phyloP scores from a whole-genome alignment of 2,113 vertebrate species.

The Erpornis zantholeuca region DNA sequence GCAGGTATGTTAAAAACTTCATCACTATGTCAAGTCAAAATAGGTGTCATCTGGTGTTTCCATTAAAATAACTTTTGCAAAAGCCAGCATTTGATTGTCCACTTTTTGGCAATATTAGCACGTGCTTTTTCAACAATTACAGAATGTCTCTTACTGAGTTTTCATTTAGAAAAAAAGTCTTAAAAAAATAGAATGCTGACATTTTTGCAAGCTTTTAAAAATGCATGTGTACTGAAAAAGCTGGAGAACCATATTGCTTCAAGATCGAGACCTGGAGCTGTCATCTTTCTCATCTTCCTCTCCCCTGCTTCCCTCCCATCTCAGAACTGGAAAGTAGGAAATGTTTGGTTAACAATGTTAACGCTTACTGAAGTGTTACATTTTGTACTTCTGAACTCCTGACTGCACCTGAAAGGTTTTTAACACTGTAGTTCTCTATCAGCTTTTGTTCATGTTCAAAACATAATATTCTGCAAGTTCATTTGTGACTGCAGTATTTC shows the following conservation, averaged over 20 bases:
- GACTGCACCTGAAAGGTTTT: accelerated
- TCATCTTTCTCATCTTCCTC: background rate
- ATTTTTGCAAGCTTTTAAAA: background rate
- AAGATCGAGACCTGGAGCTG: background rate
- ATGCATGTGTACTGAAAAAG: background rate
- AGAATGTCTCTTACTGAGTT: background rate
- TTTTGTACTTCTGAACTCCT: background rate
- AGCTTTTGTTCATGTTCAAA: background rate
- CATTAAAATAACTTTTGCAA: background rate
- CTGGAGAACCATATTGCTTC: background rate
- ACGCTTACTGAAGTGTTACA: background rate
- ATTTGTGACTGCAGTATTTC: background rate
- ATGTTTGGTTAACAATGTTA: background rate
- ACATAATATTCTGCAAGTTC: background rate
- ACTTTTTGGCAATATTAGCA: background rate
- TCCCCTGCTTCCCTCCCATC: accelerated
- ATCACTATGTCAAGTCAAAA: background rate
- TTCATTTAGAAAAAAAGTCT: background rate
- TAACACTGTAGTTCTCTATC: background rate
- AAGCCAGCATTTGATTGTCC: background rate
- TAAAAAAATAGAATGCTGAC: background rate
- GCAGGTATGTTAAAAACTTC: background rate
- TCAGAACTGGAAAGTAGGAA: background rate
- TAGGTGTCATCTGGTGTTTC: background rate
- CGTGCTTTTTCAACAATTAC: background rate